A percentile compares a stretch with the other conserved stretches of the same genome.
phyloP scores from a whole-genome alignment of 2,113 vertebrate species.

The Excalfactoria chinensis region DNA sequence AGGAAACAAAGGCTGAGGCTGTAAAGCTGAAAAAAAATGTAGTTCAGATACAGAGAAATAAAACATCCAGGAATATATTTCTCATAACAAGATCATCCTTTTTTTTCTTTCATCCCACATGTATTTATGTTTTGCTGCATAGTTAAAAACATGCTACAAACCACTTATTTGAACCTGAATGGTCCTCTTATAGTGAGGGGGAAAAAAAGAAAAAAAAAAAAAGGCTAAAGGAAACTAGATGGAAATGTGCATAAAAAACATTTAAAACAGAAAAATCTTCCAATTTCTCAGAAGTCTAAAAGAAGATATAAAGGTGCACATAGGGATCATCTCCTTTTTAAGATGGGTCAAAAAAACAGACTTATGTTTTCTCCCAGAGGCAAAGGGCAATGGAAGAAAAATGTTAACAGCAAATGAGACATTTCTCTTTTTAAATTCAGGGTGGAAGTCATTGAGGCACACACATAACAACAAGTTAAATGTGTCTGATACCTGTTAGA shows the following conservation, averaged over 20 bases:
- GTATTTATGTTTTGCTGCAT: neutral
- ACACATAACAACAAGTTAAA: neutral
- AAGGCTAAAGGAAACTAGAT: neutral
- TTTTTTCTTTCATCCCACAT: neutral
- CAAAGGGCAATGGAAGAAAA: conserved; percentile 25
- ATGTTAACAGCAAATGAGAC: neutral
- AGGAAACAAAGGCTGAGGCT: neutral
- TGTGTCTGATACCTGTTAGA: neutral
- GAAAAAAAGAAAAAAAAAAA: neutral
- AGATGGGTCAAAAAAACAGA: neutral
- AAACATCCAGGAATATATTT: neutral
- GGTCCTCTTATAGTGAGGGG: neutral
- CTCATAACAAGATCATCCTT: neutral
- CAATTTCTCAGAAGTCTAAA: neutral
- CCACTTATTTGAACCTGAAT: neutral
- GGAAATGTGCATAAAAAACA: neutral
- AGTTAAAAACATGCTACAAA: neutral
- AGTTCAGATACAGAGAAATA: neutral
- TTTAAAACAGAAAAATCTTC: neutral
- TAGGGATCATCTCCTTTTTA: neutral
- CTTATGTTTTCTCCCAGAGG: neutral
- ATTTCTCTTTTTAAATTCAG: neutral
- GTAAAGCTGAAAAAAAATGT: neutral
- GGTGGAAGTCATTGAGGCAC: neutral
- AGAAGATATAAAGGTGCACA: neutral